phyloP scores from a whole-genome alignment of 2,113 vertebrate genomes.

The Perccottus glenii region DNA sequence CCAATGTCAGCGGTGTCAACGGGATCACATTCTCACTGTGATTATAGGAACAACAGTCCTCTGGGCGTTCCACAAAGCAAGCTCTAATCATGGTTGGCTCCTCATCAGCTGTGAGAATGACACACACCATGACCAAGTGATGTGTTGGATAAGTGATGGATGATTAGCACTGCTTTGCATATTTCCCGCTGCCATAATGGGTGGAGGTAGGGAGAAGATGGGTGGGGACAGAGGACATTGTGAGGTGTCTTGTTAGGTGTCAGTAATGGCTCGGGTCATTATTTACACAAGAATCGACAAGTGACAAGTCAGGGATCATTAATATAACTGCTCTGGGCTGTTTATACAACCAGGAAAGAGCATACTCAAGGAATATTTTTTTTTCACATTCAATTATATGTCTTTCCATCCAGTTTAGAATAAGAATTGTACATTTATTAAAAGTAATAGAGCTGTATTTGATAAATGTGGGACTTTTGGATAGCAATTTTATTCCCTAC shows the following conservation, averaged over 20 bases:
- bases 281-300: constrained; percentile 34
- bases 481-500: too few species aligned
- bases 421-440: not conserved
- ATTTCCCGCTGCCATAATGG: constrained; percentile 1
- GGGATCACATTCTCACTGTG: not conserved
- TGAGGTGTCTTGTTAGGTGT: constrained; percentile 20
- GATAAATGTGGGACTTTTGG: not conserved
- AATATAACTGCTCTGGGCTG: constrained; percentile 21
- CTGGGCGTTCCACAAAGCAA: constrained; percentile 1
- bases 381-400: not conserved
- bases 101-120: constrained; percentile 18
- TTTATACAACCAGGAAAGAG: not conserved
- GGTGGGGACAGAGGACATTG: not conserved
- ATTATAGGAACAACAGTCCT: not conserved
- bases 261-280: constrained; percentile 31
- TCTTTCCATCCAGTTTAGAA: not conserved
- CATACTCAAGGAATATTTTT: not conserved
- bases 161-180: constrained; percentile 25
- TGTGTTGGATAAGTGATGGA: constrained; percentile 23
- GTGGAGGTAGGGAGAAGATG: not conserved
- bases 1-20: constrained; percentile 19
- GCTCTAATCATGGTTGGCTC: constrained; percentile 20
- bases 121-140: constrained; percentile 10
- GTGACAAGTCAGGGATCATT: constrained; percentile 21
- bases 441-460: not conserved